These are phyloP conservation scores for Cheumatopsyche charites DNA, from an alignment of 1,140 invertebrate genomes.

Conservation along the genomic window DNA sequence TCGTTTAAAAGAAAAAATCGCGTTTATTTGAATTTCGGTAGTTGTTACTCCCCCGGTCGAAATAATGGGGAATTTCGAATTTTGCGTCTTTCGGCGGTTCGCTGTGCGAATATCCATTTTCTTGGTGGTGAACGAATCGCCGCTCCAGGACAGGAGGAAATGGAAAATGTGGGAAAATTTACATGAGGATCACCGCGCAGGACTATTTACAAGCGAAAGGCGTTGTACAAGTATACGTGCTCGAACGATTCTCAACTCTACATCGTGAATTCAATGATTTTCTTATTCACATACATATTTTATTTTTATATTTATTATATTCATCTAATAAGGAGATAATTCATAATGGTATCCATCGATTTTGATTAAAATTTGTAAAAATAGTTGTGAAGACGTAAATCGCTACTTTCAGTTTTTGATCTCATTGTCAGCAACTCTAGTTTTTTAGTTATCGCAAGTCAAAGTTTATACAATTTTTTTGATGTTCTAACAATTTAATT, in stretches of 20 bases:
- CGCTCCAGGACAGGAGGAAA: slow-evolving; percentile 42
- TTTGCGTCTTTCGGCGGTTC: slow-evolving; percentile 23
- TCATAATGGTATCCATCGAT: too few relatives aligned
- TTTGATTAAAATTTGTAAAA: too few relatives aligned
- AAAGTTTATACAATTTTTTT: too few relatives aligned
- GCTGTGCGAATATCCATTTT: slow-evolving; percentile 43
- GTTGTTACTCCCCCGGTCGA: not conserved
- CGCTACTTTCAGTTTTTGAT: too few relatives aligned
- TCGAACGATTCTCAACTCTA: not conserved
- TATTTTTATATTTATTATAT: too few relatives aligned
- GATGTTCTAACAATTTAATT: too few relatives aligned
- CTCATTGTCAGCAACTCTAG: too few relatives aligned
- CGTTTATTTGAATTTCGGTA: too few relatives aligned
- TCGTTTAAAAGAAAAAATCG: not conserved
- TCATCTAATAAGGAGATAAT: too few relatives aligned
- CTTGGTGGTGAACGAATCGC: slow-evolving; percentile 43
- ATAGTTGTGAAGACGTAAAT: too few relatives aligned
- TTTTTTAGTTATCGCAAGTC: too few relatives aligned
- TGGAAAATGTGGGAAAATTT: slow-evolving; percentile 46
- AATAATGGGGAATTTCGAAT: not conserved
- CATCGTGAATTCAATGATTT: not conserved
- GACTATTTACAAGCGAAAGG: slow-evolving; percentile 25
- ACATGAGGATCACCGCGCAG: slow-evolving; percentile 29
- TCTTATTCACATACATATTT: too few relatives aligned
- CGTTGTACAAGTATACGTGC: slow-evolving; percentile 8